A percentile compares a stretch with the other conserved stretches of the same genome.
Conservation (phyloP, 2,888 invertebrate genomes). For the Parochlus steinenii region DNA sequence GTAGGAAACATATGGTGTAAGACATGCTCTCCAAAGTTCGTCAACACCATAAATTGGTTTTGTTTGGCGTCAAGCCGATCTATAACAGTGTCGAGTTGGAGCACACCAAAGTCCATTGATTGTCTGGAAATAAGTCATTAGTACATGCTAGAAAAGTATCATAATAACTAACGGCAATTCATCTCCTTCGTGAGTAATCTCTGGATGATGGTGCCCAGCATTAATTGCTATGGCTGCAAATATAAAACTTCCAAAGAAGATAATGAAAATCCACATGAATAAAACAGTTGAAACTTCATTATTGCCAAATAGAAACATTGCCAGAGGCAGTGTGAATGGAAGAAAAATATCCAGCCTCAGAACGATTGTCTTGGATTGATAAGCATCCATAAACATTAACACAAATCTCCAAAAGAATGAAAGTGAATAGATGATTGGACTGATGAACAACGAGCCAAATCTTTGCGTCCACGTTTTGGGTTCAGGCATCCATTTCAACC, state of each 20-base stretch:
- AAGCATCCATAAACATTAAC: too few species aligned
- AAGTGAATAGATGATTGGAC: too few species aligned
- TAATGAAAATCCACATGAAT: conserved; percentile 37
- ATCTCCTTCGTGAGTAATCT: conserved; percentile 65
- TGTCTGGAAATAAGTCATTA: too few species aligned
- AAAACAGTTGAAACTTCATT: conserved; percentile 18
- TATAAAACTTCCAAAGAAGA: conserved; percentile 37
- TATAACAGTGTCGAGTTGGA: conserved; percentile 54
- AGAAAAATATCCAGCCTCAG: conserved; percentile 30
- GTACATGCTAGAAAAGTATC: too few species aligned
- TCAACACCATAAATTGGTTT: conserved; percentile 48
- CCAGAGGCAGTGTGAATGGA: conserved; percentile 28
- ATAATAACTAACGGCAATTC: conserved; percentile 39
- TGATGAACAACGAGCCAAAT: too few species aligned
- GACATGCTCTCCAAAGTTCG: conserved; percentile 60
- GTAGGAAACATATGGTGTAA: conserved; percentile 71
- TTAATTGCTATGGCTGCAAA: conserved; percentile 49
- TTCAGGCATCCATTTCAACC: conserved; percentile 47
- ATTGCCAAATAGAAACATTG: conserved; percentile 28
- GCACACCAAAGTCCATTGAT: conserved; percentile 57
- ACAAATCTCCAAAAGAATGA: too few species aligned
- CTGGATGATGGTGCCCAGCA: conserved; percentile 65
- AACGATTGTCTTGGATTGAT: too few species aligned
- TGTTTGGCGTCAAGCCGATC: conserved; percentile 52
- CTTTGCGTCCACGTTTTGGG: too few species aligned